Base-by-base conservation (phyloP, 1,140 invertebrate genomes). In the Dendroctonus ponderosae region DNA sequence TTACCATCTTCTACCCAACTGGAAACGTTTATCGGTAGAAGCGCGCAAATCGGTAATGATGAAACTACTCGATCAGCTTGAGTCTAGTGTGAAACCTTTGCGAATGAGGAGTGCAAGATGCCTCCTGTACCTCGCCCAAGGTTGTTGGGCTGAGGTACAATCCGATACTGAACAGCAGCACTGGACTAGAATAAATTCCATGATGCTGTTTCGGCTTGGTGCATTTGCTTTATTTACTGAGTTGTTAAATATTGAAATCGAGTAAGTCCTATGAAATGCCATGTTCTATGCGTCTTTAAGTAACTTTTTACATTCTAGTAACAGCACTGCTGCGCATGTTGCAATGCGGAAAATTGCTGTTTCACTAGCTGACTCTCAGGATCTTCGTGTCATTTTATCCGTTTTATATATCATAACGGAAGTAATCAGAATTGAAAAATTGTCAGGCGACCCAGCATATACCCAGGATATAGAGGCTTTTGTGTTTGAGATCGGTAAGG, bases 371-470 rank as follows among this genome's bases (percentile, higher is more conserved):
- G 95, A 98, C 82, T 97, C 94, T 11, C 87, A 89, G 37, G 94
- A 98, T 78, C 82, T 99, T 52, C 86, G 96, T 73, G 86, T 96
- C 7, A 94, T 98, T 71, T 80, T 98, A 11, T 96, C 91, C 71
- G 90, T 98, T 62, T 81, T 99, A 15, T 98, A 98, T 77, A 94
- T 92, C 50, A 94, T 98, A 73, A 91, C 94, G 37, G 96, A 98
- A 84, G 90, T 94, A 1, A 89, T 92, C 80, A 85, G 95, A 71
- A 85, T 86, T 73, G 86, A 89, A 70, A 84, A 84, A 57, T 80
- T 84, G 46, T 83, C 82, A 59, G 83, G 82, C 63, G 80, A 83
- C 15, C 83, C 87, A 71, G 87, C 92, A 79, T 90, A 89, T 75
- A 84, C 48, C 49, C 85, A 75, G 80, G 67, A 69, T 7, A 49